These are phyloP conservation scores for Polydrusus pterygomalis DNA, from an alignment of 2,888 invertebrate genomes.

Conservation along the genomic window DNA sequence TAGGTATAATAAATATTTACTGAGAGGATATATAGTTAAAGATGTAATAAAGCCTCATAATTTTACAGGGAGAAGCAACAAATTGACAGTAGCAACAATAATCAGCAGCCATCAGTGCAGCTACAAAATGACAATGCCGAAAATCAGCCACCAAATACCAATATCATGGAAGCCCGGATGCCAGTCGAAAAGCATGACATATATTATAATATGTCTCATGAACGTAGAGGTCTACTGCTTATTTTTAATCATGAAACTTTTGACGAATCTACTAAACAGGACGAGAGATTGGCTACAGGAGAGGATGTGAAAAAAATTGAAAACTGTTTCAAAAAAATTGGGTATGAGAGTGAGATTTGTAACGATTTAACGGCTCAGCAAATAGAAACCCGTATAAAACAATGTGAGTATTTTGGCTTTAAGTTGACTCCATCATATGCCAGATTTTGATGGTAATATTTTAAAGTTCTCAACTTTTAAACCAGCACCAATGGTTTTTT, in stretches of 20 bases:
- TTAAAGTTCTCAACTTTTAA: too few relatives aligned
- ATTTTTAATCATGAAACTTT: slow-evolving; percentile 95
- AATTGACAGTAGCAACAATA: too few relatives aligned
- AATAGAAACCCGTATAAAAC: slow-evolving; percentile 78
- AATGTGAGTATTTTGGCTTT: slow-evolving; percentile 71
- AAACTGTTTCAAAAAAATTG: slow-evolving; percentile 78
- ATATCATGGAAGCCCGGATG: slow-evolving; percentile 72
- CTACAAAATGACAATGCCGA: not conserved
- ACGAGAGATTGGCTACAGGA: slow-evolving; percentile 84
- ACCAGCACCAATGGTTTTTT: too few relatives aligned
- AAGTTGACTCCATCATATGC: too few relatives aligned
- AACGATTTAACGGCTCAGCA: slow-evolving; percentile 82
- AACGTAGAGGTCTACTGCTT: slow-evolving; percentile 85
- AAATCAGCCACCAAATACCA: not conserved
- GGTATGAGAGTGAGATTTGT: slow-evolving; percentile 81
- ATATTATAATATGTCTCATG: slow-evolving; percentile 91
- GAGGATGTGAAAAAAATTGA: slow-evolving; percentile 86
- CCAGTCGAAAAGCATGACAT: slow-evolving; percentile 79
- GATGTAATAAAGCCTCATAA: too few relatives aligned
- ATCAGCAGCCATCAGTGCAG: too few relatives aligned
- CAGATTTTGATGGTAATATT: too few relatives aligned
- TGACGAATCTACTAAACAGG: slow-evolving; percentile 76
- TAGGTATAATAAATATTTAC: too few relatives aligned
- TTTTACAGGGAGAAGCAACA: too few relatives aligned
- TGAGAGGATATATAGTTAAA: too few relatives aligned